Evolutionary conservation across 2,113 vertebrate species (phyloP).

Genomic region (Zeus faber): DNA sequence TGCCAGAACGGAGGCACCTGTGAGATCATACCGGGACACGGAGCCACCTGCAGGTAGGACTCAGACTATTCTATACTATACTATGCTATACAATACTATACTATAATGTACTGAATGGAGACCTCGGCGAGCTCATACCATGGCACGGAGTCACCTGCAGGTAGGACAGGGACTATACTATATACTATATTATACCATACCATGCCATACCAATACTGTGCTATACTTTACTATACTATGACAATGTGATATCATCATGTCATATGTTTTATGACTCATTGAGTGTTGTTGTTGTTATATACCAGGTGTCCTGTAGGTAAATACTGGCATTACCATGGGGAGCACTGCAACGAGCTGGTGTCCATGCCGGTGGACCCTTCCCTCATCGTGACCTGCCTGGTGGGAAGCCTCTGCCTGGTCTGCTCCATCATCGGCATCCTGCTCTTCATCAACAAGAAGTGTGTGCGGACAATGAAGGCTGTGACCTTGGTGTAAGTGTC

Average conservation of each 20-base stretch:
- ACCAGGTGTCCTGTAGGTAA: conserved; percentile 77
- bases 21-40: conserved; percentile 76
- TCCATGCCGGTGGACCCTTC: conserved; percentile 70
- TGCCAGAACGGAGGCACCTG: conserved; percentile 81
- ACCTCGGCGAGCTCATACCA: too few species aligned
- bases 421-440: conserved; percentile 74
- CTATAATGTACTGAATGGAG: too few species aligned
- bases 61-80: too few species aligned
- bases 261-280: too few species aligned
- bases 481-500: conserved; percentile 79
- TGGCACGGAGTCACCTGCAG: too few species aligned
- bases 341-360: conserved; percentile 78
- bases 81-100: too few species aligned
- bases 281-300: too few species aligned
- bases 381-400: conserved; percentile 64
- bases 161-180: too few species aligned
- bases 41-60: conserved; percentile 84
- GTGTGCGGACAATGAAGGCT: conserved; percentile 69
- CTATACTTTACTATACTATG: too few species aligned
- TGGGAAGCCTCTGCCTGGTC: conserved; percentile 76
- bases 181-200: too few species aligned
- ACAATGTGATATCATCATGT: too few species aligned
- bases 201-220: too few species aligned
- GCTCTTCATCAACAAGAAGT: conserved; percentile 81
- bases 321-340: conserved; percentile 77